A percentile compares a stretch with the other conserved stretches of the same genome.
Conservation (phyloP, 2,113 vertebrate species). For the Neoarius graeffei region DNA sequence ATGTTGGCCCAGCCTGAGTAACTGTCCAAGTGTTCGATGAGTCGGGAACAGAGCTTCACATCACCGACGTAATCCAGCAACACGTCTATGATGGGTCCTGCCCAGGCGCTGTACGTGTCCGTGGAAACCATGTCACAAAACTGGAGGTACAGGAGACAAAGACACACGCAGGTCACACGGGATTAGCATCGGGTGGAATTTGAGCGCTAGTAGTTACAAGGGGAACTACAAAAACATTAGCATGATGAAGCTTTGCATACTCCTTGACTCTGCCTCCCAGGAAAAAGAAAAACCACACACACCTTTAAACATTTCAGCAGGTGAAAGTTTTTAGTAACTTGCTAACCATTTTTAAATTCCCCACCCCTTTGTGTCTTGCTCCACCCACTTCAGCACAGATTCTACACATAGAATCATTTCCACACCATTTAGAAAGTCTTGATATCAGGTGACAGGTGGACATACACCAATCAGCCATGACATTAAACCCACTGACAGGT, state of each 20-base stretch:
- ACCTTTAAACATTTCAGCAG: too few relatives aligned
- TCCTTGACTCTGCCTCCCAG: background rate
- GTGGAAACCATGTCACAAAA: constrained; percentile 85
- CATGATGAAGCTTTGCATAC: background rate
- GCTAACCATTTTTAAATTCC: background rate
- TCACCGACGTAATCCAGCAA: constrained; percentile 86
- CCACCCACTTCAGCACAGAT: background rate
- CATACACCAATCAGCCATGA: too few relatives aligned
- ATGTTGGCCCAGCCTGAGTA: constrained; percentile 80
- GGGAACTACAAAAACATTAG: background rate
- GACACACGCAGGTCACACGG: background rate
- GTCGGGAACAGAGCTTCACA: constrained; percentile 78
- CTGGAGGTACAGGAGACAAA: constrained; percentile 55
- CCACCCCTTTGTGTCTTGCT: background rate
- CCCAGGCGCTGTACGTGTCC: constrained; percentile 78
- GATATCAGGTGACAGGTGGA: too few relatives aligned
- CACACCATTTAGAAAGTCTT: too few relatives aligned
- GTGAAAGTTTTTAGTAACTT: background rate
- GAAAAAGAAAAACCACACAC: too few relatives aligned
- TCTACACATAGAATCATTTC: too few relatives aligned
- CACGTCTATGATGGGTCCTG: constrained; percentile 82
- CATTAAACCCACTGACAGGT: too few relatives aligned
- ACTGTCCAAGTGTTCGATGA: constrained; percentile 84
- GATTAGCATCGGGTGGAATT: background rate
- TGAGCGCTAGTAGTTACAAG: background rate